Conservation (phyloP, 2,113 vertebrate species). For the Pedionomus torquatus region DNA sequence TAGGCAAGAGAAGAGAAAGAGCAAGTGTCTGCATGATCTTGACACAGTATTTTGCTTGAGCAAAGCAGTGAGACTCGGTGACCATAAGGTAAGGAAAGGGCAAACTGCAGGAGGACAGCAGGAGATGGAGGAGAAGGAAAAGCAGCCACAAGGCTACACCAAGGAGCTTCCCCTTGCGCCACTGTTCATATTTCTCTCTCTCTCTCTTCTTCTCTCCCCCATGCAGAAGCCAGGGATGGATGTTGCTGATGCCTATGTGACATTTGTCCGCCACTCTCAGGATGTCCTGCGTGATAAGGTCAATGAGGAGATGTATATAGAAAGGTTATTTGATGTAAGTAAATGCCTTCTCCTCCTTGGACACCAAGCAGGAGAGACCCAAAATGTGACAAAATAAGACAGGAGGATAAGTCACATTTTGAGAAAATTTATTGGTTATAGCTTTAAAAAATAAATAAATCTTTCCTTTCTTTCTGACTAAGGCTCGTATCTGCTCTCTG, state of each 20-base stretch:
- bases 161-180: neutral
- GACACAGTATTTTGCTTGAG: too few species aligned
- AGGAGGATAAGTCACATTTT: conserved; percentile 99
- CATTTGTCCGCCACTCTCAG: conserved; percentile 98
- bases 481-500: conserved; percentile 75
- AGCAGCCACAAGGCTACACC: neutral
- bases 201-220: conserved; percentile 62
- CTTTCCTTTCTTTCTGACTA: conserved; percentile 74
- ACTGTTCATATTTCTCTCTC: conserved; percentile 47
- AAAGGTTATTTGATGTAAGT: conserved; percentile 99
- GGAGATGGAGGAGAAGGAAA: neutral
- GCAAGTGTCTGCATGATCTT: neutral
- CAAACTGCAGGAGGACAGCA: neutral
- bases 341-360: conserved; percentile 96
- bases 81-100: neutral
- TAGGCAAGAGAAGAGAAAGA: neutral
- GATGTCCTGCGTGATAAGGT: conserved; percentile 99
- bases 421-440: conserved; percentile 79
- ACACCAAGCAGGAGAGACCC: conserved; percentile 90
- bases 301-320: conserved; percentile 99
- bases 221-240: conserved; percentile 98
- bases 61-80: too few species aligned
- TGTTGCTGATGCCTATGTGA: conserved; percentile 96
- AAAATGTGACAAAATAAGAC: conserved; percentile 99
- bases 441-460: conserved; percentile 63